A percentile compares a stretch with the other conserved stretches of the same genome.
Conservation (phyloP, 2,113 vertebrate genomes). For the Tapirus terrestris region DNA sequence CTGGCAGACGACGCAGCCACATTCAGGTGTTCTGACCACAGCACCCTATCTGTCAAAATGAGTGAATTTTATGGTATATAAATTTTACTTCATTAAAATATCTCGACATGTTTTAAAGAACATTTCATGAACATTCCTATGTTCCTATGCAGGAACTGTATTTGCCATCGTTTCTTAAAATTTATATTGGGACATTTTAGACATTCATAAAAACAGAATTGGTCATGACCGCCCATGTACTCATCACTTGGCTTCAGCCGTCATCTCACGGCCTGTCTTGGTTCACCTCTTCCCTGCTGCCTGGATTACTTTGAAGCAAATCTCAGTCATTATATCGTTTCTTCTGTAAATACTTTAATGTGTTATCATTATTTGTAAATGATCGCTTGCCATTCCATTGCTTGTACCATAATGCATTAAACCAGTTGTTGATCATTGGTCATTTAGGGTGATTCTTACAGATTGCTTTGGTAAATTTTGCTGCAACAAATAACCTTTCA, state of each 20-base stretch:
- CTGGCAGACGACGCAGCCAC: neutral
- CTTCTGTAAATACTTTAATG: neutral
- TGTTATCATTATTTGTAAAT: neutral
- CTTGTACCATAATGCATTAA: neutral
- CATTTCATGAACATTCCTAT: neutral
- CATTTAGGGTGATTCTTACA: too few species aligned
- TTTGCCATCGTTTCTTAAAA: neutral
- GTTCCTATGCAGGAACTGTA: neutral
- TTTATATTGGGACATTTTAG: neutral
- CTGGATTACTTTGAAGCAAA: neutral
- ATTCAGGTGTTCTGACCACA: neutral
- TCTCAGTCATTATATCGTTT: neutral
- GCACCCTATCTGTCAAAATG: neutral
- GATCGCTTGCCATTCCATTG: neutral
- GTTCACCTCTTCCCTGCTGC: neutral
- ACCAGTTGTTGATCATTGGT: neutral
- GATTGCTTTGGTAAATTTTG: neutral
- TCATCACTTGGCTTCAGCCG: neutral
- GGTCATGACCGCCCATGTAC: neutral
- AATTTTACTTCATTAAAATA: neutral
- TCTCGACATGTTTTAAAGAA: neutral
- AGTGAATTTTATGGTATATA: neutral
- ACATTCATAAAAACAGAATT: neutral
- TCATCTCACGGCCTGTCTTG: neutral
- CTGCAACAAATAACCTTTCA: fast-evolving